A percentile compares a stretch with the other conserved stretches of the same genome.
Evolutionary conservation across 2,797 vertebrate species (phyloP).

Genomic region (Liparis tanakae): DNA sequence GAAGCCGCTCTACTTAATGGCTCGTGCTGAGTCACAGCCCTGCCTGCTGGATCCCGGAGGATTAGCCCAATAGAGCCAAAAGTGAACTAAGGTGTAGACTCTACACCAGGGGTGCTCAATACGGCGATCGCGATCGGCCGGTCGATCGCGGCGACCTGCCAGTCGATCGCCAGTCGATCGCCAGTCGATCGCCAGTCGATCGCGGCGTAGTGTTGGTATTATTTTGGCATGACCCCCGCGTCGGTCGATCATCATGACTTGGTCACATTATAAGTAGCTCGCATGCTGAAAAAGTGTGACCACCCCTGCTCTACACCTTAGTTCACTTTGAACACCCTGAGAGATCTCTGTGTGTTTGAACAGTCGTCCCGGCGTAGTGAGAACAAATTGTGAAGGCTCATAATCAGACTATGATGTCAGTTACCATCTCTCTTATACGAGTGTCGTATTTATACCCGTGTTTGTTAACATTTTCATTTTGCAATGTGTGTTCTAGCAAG

Average conservation of each 20-base stretch:
- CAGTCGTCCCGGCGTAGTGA: slow-evolving; percentile 58
- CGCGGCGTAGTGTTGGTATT: too few species aligned
- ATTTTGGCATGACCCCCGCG: too few species aligned
- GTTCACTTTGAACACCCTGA: too few species aligned
- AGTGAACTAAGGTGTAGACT: slow-evolving; percentile 35
- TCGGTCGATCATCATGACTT: too few species aligned
- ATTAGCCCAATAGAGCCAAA: slow-evolving; percentile 48
- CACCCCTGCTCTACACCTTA: too few species aligned
- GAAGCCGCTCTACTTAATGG: slow-evolving; percentile 49
- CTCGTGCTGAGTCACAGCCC: slow-evolving; percentile 35
- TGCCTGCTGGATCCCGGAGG: slow-evolving; percentile 40
- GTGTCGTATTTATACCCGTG: slow-evolving; percentile 66
- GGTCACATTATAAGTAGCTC: too few species aligned
- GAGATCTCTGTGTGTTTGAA: slow-evolving; percentile 67
- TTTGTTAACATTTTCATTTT: slow-evolving; percentile 65
- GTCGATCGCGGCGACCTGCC: too few species aligned
- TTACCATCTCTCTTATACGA: slow-evolving; percentile 66
- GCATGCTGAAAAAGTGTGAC: too few species aligned
- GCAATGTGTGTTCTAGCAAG: slow-evolving; percentile 58
- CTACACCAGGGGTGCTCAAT: too few species aligned
- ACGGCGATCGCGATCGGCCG: too few species aligned
- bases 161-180: too few species aligned
- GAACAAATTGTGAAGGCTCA: slow-evolving; percentile 57
- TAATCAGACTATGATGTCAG: slow-evolving; percentile 62
- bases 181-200: too few species aligned